These are phyloP conservation scores for Dreissena rostriformis DNA, from an alignment of 1,140 invertebrate genomes.

Conservation along the genomic window DNA sequence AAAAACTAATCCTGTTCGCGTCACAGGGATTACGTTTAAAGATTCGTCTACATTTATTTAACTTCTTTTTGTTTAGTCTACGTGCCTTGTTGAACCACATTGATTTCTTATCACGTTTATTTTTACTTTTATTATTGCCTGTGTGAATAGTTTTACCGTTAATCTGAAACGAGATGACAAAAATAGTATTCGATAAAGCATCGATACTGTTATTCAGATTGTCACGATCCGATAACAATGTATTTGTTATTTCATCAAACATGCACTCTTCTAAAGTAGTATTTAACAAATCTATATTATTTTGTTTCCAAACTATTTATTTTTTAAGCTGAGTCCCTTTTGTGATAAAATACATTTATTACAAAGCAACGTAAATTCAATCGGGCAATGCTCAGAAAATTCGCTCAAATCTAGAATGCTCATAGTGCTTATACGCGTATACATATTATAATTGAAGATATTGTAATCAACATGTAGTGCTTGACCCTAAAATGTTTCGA, in stretches of 20 bases:
- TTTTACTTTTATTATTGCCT: not conserved
- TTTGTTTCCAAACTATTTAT: conserved; percentile 17
- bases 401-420: not conserved
- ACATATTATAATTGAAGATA: not conserved
- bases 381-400: conserved; percentile 23
- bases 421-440: conserved; percentile 9
- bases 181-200: no score
- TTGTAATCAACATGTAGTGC: conserved; percentile 5
- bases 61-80: not conserved
- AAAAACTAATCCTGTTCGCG: no score
- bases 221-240: not conserved
- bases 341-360: conserved; percentile 3
- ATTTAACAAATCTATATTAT: not conserved
- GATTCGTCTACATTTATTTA: not conserved
- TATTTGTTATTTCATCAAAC: conserved; percentile 4
- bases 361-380: not conserved
- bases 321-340: not conserved
- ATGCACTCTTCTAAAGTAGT: not conserved
- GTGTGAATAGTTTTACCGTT: conserved; percentile 6
- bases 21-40: no score
- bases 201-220: conserved; percentile 9
- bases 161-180: conserved; percentile 10
- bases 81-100: conserved; percentile 1
- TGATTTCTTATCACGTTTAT: not conserved
- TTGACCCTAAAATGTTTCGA: not conserved